A percentile compares a stretch with the other conserved stretches of the same genome.
These are phyloP conservation scores for Semaprochilodus insignis DNA, from an alignment of 2,797 vertebrate genomes.

Conservation along the genomic window DNA sequence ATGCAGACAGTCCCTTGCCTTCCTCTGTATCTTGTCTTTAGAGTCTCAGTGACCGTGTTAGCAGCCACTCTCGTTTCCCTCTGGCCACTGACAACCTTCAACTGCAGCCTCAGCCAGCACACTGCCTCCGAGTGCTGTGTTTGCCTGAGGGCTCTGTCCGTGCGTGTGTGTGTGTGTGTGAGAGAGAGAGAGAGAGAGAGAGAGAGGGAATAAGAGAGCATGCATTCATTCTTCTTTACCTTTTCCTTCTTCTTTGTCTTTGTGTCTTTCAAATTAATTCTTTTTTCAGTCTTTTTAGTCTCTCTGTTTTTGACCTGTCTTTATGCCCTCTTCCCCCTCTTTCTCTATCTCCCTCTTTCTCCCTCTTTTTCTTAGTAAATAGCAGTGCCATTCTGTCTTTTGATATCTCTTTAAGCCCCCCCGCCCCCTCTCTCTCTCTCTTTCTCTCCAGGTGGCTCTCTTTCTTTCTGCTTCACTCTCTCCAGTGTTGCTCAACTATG, in stretches of 20 bases:
- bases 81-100: conserved; percentile 64
- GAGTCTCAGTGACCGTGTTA: conserved; percentile 46
- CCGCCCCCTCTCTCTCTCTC: not conserved
- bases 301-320: not conserved
- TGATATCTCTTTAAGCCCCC: not conserved
- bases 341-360: conserved; percentile 24
- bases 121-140: conserved; percentile 30
- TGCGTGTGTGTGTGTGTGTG: conserved; percentile 46
- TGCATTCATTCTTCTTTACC: conserved; percentile 68
- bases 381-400: conserved; percentile 28
- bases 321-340: not conserved
- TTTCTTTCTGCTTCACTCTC: conserved; percentile 36
- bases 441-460: not conserved
- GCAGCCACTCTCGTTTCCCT: conserved; percentile 53
- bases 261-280: not conserved
- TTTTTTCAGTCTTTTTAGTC: not conserved
- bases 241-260: conserved; percentile 59
- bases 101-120: conserved; percentile 38
- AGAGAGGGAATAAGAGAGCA: conserved; percentile 46
- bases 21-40: conserved; percentile 39
- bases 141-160: conserved; percentile 46
- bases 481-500: conserved; percentile 74
- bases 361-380: not conserved
- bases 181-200: conserved; percentile 50
- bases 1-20: conserved; percentile 24